A percentile compares a stretch with the other conserved stretches of the same genome.
phyloP scores from a whole-genome alignment of 2,888 invertebrate genomes.

The Saturnia pavonia region DNA sequence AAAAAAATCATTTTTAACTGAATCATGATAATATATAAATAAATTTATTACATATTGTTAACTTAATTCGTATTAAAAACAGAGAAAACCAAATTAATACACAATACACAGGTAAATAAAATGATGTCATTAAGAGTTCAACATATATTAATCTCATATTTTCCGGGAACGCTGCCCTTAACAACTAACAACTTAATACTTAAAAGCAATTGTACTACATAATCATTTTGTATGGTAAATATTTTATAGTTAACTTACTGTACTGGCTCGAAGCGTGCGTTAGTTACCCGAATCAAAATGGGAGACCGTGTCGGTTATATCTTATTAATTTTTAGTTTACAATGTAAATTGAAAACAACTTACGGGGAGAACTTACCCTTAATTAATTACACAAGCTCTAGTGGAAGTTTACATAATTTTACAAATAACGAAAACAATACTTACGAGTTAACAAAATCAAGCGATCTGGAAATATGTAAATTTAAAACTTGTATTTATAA shows the following conservation, averaged over 20 bases:
- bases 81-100: neutral
- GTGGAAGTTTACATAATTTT: neutral
- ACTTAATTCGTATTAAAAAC: no score
- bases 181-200: neutral
- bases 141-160: neutral
- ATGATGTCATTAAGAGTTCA: neutral
- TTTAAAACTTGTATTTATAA: slow-evolving; percentile 13
- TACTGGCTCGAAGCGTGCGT: neutral
- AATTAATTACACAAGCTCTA: neutral
- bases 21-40: no score
- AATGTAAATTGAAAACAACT: neutral
- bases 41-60: no score
- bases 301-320: neutral
- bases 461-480: neutral
- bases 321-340: neutral
- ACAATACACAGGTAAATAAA: neutral
- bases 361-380: neutral
- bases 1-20: no score
- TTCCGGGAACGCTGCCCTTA: neutral
- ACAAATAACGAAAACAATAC: slow-evolving; percentile 5
- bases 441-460: neutral
- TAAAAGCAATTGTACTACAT: neutral
- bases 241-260: neutral
- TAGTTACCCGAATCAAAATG: neutral
- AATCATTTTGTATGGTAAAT: neutral